Percentiles rank a stretch among this genome's conserved stretches.
Conservation (phyloP, 1,140 invertebrate genomes). For the Galleria mellonella region DNA sequence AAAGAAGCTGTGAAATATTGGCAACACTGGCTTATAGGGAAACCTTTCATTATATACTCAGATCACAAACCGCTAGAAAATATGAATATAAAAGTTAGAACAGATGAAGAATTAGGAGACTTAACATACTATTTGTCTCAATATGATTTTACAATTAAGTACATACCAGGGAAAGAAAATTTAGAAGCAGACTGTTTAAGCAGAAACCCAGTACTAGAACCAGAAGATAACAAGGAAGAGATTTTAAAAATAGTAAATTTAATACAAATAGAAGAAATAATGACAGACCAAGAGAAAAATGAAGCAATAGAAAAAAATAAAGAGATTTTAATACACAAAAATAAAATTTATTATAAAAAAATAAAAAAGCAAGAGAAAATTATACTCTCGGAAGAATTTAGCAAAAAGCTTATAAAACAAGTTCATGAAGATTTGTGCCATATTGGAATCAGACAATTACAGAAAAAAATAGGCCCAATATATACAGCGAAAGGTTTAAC, state of each 20-base stretch:
- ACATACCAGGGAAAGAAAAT: conserved; percentile 27
- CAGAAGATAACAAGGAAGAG: conserved; percentile 29
- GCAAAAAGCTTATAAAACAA: conserved; percentile 3
- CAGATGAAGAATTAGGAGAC: conserved; percentile 14
- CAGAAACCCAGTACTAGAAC: conserved; percentile 42
- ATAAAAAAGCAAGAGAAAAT: background rate
- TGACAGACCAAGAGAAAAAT: too few species aligned
- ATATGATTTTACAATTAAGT: conserved; percentile 18
- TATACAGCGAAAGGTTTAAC: conserved; percentile 24
- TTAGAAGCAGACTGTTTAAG: conserved; percentile 43
- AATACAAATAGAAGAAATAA: too few species aligned
- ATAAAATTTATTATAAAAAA: conserved; percentile 31
- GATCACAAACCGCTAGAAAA: conserved; percentile 55
- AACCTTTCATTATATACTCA: conserved; percentile 39
- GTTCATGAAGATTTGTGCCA: too few species aligned
- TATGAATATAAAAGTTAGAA: conserved; percentile 40
- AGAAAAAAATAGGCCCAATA: conserved; percentile 10
- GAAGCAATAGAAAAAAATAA: too few species aligned
- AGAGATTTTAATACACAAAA: too few species aligned
- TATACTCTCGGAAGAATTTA: background rate
- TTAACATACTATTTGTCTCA: conserved; percentile 17
- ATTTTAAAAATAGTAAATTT: too few species aligned
- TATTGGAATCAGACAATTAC: too few species aligned
- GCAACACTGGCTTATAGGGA: conserved; percentile 50
- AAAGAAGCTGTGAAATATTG: conserved; percentile 56